These are phyloP conservation scores for Hypercompe scribonia DNA, from an alignment of 2,888 invertebrate genomes.

Conservation along the genomic window DNA sequence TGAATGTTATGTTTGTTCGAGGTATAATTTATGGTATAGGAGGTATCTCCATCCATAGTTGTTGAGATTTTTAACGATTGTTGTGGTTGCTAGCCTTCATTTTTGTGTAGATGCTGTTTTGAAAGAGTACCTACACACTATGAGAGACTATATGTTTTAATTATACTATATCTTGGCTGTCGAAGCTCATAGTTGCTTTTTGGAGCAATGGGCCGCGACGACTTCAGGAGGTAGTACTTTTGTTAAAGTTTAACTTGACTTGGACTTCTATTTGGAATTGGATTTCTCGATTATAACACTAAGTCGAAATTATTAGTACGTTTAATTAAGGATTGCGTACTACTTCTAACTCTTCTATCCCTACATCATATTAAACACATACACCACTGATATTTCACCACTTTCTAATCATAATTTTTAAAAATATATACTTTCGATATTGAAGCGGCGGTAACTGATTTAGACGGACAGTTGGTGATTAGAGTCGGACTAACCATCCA, in stretches of 20 bases:
- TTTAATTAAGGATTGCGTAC: background rate
- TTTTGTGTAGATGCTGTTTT: background rate
- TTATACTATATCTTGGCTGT: background rate
- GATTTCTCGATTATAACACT: background rate
- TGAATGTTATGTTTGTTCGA: slow-evolving; percentile 14
- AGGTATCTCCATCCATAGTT: slow-evolving; percentile 12
- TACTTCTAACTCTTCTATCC: background rate
- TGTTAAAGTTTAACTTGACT: background rate
- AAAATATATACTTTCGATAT: background rate
- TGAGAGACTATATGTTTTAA: background rate
- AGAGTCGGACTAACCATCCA: background rate
- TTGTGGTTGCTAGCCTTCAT: background rate
- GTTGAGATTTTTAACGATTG: slow-evolving; percentile 6
- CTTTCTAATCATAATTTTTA: background rate
- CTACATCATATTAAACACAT: background rate
- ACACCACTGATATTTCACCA: too few species aligned
- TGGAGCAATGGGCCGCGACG: too few species aligned
- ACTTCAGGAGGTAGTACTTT: background rate
- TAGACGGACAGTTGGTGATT: background rate
- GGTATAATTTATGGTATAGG: slow-evolving; percentile 11
- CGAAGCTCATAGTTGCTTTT: background rate
- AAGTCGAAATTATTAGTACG: background rate
- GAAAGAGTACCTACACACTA: background rate
- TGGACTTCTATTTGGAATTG: background rate
- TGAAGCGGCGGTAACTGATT: background rate